These are phyloP conservation scores for Scortum barcoo DNA, from an alignment of 2,113 vertebrate species.

Conservation along the genomic window DNA sequence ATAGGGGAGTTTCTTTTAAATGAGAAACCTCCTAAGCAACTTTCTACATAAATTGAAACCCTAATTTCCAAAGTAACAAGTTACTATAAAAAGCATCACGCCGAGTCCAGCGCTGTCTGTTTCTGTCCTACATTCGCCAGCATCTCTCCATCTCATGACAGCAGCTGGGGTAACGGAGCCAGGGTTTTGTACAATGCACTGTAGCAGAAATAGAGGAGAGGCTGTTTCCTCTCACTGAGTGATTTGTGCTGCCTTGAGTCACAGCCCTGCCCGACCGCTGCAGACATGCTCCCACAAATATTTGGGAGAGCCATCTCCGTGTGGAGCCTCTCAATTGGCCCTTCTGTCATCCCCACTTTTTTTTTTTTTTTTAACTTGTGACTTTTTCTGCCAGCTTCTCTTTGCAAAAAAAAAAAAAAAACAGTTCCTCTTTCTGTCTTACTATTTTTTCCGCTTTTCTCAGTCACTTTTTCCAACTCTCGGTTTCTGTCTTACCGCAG, in stretches of 20 bases:
- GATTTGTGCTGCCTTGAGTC: constrained; percentile 66
- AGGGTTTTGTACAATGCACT: constrained; percentile 26
- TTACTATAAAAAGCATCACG: neutral
- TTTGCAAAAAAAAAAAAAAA: neutral
- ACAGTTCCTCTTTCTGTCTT: constrained; percentile 23
- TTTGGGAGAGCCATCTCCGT: constrained; percentile 67
- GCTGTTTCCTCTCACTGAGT: constrained; percentile 47
- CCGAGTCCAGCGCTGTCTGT: neutral
- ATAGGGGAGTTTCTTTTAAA: neutral
- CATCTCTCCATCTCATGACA: constrained; percentile 23
- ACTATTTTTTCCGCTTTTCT: constrained; percentile 13
- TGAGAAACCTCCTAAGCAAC: neutral
- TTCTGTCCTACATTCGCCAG: constrained; percentile 7
- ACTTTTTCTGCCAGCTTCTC: constrained; percentile 18
- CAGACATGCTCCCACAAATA: constrained; percentile 73
- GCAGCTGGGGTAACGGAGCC: constrained; percentile 21
- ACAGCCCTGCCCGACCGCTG: constrained; percentile 37
- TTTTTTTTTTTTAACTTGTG: neutral
- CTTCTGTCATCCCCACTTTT: constrained; percentile 21
- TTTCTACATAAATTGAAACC: constrained; percentile 14
- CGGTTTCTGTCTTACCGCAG: neutral
- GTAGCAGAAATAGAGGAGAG: constrained; percentile 41
- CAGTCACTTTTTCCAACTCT: constrained; percentile 51
- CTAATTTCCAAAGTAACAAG: constrained; percentile 3
- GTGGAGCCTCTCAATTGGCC: constrained; percentile 39